These are phyloP conservation scores for Ophion ellenae DNA, from an alignment of 2,888 invertebrate genomes.

Conservation along the genomic window DNA sequence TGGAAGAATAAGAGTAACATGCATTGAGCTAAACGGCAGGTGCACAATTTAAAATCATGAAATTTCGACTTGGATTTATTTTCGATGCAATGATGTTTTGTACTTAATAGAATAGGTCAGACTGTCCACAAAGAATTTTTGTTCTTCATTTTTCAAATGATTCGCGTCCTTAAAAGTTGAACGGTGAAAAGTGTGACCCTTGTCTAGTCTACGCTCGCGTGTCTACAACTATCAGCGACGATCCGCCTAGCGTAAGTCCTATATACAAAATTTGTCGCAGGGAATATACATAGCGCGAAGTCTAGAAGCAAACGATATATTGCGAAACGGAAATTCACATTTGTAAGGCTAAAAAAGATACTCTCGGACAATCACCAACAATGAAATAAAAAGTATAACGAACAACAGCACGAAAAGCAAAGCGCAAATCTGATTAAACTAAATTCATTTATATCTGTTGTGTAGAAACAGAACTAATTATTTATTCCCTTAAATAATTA, in stretches of 20 bases:
- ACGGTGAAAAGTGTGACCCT: not conserved
- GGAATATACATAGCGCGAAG: not conserved
- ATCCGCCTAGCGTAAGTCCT: not conserved
- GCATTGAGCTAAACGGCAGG: too few species aligned
- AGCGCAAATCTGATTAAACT: not conserved
- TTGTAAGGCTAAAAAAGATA: too few species aligned
- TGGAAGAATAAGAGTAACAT: too few species aligned
- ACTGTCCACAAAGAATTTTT: too few species aligned
- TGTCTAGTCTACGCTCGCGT: not conserved
- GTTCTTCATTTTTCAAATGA: too few species aligned
- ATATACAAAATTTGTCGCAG: slow-evolving; percentile 13
- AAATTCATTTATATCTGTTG: slow-evolving; percentile 33
- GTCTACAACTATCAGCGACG: not conserved
- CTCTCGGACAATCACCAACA: slow-evolving; percentile 2
- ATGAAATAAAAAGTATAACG: not conserved
- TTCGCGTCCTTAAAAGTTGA: too few species aligned
- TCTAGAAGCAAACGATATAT: not conserved
- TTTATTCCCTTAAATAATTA: slow-evolving; percentile 74
- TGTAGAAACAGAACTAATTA: slow-evolving; percentile 68
- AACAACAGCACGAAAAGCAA: slow-evolving; percentile 7
- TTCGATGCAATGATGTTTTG: too few species aligned
- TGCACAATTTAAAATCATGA: too few species aligned
- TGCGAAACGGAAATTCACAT: too few species aligned
- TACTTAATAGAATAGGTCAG: too few species aligned
- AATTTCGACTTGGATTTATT: too few species aligned